Evolutionary conservation across 1,140 invertebrate genomes (phyloP).

Genomic region (Zaprionus africanus): DNA sequence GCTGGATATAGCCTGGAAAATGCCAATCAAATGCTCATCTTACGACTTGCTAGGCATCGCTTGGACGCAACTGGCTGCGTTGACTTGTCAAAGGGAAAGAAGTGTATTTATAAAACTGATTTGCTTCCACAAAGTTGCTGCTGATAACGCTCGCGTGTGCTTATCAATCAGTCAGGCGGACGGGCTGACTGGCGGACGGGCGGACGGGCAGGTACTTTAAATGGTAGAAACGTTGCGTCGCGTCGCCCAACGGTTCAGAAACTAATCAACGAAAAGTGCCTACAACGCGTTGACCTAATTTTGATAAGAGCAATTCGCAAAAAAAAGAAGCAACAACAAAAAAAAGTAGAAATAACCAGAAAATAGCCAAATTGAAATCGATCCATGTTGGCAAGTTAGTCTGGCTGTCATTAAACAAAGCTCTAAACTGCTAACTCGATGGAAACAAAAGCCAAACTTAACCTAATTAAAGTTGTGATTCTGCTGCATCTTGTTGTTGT

Average conservation of each 20-base stretch:
- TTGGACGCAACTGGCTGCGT: constrained; percentile 2
- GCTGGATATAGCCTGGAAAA: neutral
- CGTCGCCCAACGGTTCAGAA: constrained; percentile 23
- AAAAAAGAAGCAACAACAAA: neutral
- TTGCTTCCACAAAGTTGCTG: neutral
- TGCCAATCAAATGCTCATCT: neutral
- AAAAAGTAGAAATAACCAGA: constrained; percentile 12
- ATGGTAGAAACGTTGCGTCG: neutral
- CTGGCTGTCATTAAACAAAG: constrained; percentile 1
- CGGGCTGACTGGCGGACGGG: neutral
- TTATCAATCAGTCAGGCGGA: neutral
- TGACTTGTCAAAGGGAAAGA: neutral
- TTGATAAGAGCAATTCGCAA: constrained; percentile 69
- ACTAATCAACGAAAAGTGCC: constrained; percentile 68
- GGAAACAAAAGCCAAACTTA: constrained; percentile 30
- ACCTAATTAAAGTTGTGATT: constrained; percentile 49
- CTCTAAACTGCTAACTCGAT: neutral
- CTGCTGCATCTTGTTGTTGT: neutral
- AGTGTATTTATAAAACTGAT: constrained; percentile 16
- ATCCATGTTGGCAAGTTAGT: constrained; percentile 3
- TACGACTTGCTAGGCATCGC: neutral
- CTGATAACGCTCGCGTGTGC: constrained; percentile 1
- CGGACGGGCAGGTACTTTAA: constrained; percentile 5
- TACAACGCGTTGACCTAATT: constrained; percentile 72
- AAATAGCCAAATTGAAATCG: constrained; percentile 11